phyloP scores from a whole-genome alignment of 2,113 vertebrate species.

The Sylvietta virens region DNA sequence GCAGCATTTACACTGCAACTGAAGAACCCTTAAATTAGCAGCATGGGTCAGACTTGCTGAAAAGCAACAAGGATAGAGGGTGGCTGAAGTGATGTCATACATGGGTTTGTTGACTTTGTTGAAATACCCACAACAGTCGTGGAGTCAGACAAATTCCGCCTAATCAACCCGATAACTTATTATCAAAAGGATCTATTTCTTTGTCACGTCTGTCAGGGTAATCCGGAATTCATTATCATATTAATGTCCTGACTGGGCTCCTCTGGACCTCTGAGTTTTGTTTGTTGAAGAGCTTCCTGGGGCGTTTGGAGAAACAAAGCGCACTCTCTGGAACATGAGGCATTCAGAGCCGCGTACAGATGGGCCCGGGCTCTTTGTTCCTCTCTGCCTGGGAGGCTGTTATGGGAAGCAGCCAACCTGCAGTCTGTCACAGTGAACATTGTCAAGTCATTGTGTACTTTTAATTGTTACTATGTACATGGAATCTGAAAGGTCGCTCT shows the following conservation, averaged over 20 bases:
- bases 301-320: constrained; percentile 70
- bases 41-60: background rate
- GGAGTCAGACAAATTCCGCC: constrained; percentile 32
- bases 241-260: constrained; percentile 68
- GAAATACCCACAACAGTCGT: constrained; percentile 39
- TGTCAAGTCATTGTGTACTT: constrained; percentile 71
- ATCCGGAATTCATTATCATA: constrained; percentile 71
- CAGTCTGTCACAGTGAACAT: constrained; percentile 72
- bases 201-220: constrained; percentile 68
- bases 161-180: constrained; percentile 56
- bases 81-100: background rate
- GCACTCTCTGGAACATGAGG: constrained; percentile 70
- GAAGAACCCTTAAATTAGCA: background rate
- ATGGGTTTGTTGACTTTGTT: background rate
- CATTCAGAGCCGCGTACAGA: constrained; percentile 70
- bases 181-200: constrained; percentile 62
- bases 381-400: constrained; percentile 69
- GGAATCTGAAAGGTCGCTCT: constrained; percentile 71
- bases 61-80: background rate
- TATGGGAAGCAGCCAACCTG: constrained; percentile 75
- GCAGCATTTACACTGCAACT: background rate
- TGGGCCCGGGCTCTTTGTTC: constrained; percentile 71
- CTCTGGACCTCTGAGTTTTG: constrained; percentile 71
- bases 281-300: constrained; percentile 75
- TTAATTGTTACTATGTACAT: constrained; percentile 76